Conservation (phyloP, 2,113 vertebrate species). For the Neopipo cinnamomea region DNA sequence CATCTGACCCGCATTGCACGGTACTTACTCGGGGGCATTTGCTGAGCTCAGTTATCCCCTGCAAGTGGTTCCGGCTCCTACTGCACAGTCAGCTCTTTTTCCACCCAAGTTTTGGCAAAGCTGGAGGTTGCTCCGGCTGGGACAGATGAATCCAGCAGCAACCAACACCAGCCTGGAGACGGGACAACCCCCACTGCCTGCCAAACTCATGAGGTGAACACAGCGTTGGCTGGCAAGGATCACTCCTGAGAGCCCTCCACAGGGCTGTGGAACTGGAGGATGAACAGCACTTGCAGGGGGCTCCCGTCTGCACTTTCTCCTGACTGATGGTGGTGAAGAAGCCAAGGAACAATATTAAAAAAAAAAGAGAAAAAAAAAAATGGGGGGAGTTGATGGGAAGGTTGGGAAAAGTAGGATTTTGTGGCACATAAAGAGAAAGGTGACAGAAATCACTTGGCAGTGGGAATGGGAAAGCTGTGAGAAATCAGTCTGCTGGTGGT, state of each 20-base stretch:
- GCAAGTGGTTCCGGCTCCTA: rapidly evolving
- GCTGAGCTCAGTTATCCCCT: neutral
- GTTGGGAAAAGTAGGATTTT: neutral
- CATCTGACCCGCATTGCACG: rapidly evolving
- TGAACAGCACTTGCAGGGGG: neutral
- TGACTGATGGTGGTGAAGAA: neutral
- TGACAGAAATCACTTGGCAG: neutral
- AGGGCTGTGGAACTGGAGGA: rapidly evolving
- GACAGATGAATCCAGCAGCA: neutral
- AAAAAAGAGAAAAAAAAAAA: neutral
- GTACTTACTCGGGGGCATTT: rapidly evolving
- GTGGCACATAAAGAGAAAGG: neutral
- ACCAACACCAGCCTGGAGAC: neutral
- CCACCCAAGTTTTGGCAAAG: neutral
- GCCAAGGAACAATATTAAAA: neutral
- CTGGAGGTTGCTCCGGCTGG: neutral
- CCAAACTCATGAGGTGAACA: rapidly evolving
- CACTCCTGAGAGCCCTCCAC: neutral
- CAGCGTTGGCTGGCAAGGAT: neutral
- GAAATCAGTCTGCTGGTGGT: neutral
- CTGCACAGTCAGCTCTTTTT: neutral
- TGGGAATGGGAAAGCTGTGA: neutral
- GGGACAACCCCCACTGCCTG: neutral
- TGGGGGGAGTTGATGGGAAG: neutral
- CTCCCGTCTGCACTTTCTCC: neutral